Conservation (phyloP, 2,888 invertebrate genomes). For the Oxystoma pomonae region DNA sequence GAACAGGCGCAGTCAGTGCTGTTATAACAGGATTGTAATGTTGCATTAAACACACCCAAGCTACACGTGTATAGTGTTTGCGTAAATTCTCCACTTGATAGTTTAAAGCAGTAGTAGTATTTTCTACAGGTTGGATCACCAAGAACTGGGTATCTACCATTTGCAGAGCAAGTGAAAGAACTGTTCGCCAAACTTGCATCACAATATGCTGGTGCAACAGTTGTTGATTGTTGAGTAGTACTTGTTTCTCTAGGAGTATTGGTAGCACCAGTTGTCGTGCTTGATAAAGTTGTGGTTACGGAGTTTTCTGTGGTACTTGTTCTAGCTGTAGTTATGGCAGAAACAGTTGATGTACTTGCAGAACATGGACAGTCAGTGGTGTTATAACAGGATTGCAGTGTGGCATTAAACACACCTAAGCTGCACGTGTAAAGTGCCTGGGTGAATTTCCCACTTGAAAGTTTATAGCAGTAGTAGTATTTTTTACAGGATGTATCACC, state of each 20-base stretch:
- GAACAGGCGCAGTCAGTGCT: not conserved
- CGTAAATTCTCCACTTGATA: conserved; percentile 3
- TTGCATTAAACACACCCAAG: not conserved
- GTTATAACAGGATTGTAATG: not conserved
- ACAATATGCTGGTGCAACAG: not conserved
- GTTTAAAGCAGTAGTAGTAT: conserved; percentile 23
- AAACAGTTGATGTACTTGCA: not conserved
- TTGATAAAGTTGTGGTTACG: conserved; percentile 11
- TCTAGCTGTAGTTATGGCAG: not conserved
- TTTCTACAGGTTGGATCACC: conserved; percentile 20
- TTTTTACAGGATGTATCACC: conserved; percentile 20
- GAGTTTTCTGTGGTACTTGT: not conserved
- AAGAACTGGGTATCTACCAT: conserved; percentile 16
- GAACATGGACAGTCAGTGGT: not conserved
- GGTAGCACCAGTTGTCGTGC: conserved; percentile 20
- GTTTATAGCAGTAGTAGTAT: conserved; percentile 23
- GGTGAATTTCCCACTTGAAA: conserved; percentile 5
- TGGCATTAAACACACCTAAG: not conserved
- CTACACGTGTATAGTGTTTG: not conserved
- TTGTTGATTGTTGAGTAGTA: too few relatives aligned
- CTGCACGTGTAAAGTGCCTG: not conserved
- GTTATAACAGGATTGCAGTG: not conserved
- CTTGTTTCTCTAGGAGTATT: too few relatives aligned
- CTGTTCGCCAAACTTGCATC: not conserved
- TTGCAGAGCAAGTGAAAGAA: conserved; percentile 12